Conservation (phyloP, 2,113 vertebrate species). For the Cranoglanis bouderius region DNA sequence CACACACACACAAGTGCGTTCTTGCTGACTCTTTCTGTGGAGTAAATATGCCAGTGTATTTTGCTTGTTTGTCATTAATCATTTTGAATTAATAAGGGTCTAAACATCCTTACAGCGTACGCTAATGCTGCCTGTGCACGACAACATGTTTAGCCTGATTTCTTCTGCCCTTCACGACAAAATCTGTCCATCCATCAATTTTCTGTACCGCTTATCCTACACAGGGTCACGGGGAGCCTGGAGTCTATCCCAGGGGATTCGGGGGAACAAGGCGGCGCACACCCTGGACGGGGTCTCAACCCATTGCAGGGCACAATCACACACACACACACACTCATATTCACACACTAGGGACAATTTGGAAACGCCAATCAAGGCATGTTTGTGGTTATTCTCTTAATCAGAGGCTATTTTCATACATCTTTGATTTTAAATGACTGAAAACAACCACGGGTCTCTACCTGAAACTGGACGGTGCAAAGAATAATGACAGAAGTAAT, state of each 20-base stretch:
- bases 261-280: too few species aligned
- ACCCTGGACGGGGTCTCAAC: too few species aligned
- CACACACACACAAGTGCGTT: background rate
- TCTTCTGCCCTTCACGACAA: background rate
- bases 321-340: too few species aligned
- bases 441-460: background rate
- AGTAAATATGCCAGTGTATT: conserved; percentile 15
- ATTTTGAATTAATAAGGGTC: background rate
- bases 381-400: background rate
- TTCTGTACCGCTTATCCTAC: too few species aligned
- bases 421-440: background rate
- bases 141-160: background rate
- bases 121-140: background rate
- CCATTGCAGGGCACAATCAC: too few species aligned
- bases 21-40: background rate
- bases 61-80: conserved; percentile 16
- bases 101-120: background rate
- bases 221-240: too few species aligned
- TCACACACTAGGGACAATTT: too few species aligned
- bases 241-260: too few species aligned
- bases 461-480: background rate
- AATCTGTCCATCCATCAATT: background rate
- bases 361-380: too few species aligned
- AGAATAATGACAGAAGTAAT: background rate
- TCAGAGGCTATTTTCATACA: background rate